Evolutionary conservation across 1,140 invertebrate genomes (phyloP).

Genomic region (Lamellibrachia luymesi): DNA sequence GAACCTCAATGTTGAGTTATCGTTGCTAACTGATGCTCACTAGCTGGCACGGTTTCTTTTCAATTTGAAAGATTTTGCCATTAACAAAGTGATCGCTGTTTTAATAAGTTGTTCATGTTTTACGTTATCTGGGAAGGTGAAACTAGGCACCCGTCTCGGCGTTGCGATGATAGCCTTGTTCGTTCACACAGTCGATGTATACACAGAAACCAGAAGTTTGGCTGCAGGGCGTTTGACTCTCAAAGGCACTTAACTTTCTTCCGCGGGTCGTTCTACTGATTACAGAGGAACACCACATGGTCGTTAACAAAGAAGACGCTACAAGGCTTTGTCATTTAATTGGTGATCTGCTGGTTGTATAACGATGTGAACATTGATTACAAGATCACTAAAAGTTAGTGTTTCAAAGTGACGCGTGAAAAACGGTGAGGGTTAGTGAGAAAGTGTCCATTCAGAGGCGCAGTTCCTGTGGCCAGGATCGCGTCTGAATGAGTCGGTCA

Average conservation of each 20-base stretch:
- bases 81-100: background rate
- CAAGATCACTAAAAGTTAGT: background rate
- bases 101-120: background rate
- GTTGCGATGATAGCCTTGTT: background rate
- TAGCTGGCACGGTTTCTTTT: background rate
- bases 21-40: background rate
- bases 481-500: background rate
- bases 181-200: background rate
- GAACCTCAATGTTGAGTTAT: background rate
- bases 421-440: background rate
- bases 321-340: background rate
- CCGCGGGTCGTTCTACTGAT: background rate
- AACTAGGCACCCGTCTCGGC: background rate
- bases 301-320: background rate
- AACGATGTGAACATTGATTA: background rate
- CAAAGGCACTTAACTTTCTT: background rate
- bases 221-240: background rate
- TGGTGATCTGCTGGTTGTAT: background rate
- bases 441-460: background rate
- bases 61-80: background rate
- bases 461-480: background rate
- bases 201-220: background rate
- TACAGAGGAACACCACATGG: background rate
- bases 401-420: background rate
- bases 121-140: background rate